Evolutionary conservation across 2,113 vertebrate genomes (phyloP).

Genomic region (Eptesicus fuscus): DNA sequence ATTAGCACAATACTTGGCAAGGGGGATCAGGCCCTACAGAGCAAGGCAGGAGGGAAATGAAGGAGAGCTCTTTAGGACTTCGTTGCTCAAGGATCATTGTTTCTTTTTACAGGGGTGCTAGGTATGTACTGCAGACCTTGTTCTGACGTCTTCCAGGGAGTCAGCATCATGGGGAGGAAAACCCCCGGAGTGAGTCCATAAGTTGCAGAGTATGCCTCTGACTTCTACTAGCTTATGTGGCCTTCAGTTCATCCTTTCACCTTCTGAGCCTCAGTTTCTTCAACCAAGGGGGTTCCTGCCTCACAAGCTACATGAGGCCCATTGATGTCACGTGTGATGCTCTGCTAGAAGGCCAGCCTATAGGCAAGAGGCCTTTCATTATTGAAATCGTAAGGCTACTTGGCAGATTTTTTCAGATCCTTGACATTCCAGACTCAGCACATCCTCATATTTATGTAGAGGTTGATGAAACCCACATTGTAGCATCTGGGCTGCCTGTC

Average conservation of each 20-base stretch:
- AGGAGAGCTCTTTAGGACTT: neutral
- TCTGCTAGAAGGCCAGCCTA: neutral
- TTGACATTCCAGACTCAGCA: neutral
- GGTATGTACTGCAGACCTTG: neutral
- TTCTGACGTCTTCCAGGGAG: neutral
- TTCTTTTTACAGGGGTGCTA: neutral
- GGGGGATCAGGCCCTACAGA: neutral
- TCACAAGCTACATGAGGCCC: neutral
- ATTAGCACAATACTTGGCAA: neutral
- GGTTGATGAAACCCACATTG: neutral
- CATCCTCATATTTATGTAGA: constrained; percentile 49
- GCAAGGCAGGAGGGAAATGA: neutral
- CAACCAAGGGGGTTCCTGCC: neutral
- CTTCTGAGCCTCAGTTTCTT: neutral
- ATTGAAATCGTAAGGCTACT: neutral
- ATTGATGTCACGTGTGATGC: rapidly evolving
- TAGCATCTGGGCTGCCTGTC: constrained; percentile 4
- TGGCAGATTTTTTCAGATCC: neutral
- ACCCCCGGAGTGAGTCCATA: neutral
- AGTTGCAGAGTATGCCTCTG: neutral
- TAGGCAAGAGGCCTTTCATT: neutral
- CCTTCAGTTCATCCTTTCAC: neutral
- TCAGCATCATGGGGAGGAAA: neutral
- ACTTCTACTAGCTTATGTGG: neutral
- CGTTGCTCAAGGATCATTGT: neutral